Base-by-base conservation (phyloP, 2,888 invertebrate species). In the Eurois occulta region DNA sequence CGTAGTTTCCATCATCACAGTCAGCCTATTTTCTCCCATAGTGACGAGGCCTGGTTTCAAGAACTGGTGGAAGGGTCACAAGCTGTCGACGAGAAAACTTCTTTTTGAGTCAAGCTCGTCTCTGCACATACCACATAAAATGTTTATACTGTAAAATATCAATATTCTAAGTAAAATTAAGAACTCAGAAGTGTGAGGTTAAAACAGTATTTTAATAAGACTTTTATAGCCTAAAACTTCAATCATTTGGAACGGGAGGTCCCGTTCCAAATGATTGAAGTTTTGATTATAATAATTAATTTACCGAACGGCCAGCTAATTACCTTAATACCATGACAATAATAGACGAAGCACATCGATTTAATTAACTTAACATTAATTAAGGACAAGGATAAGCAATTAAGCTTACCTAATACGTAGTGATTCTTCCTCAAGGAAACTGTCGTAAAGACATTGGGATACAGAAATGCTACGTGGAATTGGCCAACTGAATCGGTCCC, bases 311-410 rank as follows among this genome's bases (percentile, higher is more conserved):
- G 41, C 38, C 32, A 60, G 28, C 62, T 62, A 62, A 35, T 72
- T 52, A 43, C 24, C 60, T 18, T n/a, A 43, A 64, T 38, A 46
- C 62, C 28, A 21, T 64, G 64, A 80, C 72, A 64, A 80, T 65
- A 64, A 80, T 65, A 72, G 46, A 55, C 32, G n/a, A 71, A 55
- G 64, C 41, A 64, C 13, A 10, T n/a, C 5, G n/a, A 46, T 46
- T 65, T 55, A 80, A 78, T 78, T 81, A 65, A 48, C n/a, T 81
- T 52, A 21, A 1, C 10, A n/a, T 46, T 78, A 55, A 72, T 78
- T 55, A 64, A n/a, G 74, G 32, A 65, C 32, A 48, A 48, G 65
- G 81, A 55, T 55, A 35, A 81, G 52, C 18, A 65, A 55, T 41
- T 24, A 46, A 80, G 24, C 48, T 28, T 52, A 64, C 65, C 41